Percentiles rank a stretch among this genome's conserved stretches.
phyloP scores from a whole-genome alignment of 1,140 invertebrate genomes.

The Papilio xuthus region DNA sequence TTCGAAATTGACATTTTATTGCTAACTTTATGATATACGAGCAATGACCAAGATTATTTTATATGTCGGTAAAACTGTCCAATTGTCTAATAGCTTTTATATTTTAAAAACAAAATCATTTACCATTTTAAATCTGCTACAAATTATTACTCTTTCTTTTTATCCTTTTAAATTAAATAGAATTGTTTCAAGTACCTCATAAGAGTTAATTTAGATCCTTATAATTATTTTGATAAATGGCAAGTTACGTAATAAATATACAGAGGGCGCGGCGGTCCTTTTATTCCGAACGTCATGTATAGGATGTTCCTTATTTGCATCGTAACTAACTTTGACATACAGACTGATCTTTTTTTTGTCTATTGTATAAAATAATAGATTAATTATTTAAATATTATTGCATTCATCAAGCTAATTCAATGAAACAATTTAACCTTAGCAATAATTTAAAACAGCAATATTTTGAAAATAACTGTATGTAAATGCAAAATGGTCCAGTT shows the following conservation, averaged over 20 bases:
- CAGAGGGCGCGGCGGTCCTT: neutral
- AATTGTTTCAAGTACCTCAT: neutral
- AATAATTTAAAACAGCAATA: too few relatives aligned
- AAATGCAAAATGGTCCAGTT: too few relatives aligned
- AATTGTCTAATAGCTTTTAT: conserved; percentile 1
- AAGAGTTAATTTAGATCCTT: neutral
- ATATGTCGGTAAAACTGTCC: neutral
- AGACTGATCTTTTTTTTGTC: neutral
- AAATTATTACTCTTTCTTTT: neutral
- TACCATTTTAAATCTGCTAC: too few relatives aligned
- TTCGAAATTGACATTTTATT: neutral
- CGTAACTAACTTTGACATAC: neutral
- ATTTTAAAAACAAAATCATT: neutral
- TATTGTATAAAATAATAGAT: too few relatives aligned
- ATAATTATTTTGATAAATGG: conserved; percentile 16
- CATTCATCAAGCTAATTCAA: too few relatives aligned
- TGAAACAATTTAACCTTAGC: too few relatives aligned
- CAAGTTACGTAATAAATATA: conserved; percentile 28
- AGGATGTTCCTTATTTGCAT: conserved; percentile 9
- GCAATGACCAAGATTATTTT: neutral
- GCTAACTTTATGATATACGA: neutral
- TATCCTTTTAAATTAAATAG: neutral
- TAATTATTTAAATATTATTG: neutral
- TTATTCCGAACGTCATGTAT: conserved; percentile 31
- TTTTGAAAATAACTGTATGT: too few relatives aligned